These are phyloP conservation scores for Bryconaethiops microstoma DNA, from an alignment of 2,797 vertebrate genomes.

Conservation along the genomic window DNA sequence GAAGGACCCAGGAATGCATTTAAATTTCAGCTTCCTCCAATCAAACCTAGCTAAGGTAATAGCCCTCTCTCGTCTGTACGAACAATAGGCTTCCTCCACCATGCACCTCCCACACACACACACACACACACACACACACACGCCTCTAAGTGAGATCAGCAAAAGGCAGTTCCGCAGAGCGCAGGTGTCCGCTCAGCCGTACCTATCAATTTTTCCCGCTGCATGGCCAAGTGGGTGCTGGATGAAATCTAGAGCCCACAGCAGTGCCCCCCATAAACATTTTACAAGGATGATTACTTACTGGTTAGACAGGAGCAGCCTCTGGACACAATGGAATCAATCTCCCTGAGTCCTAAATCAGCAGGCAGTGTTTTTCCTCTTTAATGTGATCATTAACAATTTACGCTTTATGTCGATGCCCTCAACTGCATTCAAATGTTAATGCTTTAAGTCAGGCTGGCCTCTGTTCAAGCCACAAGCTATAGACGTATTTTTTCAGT, in stretches of 20 bases:
- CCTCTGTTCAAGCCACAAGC: constrained; percentile 7
- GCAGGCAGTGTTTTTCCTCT: constrained; percentile 17
- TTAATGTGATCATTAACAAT: constrained; percentile 29
- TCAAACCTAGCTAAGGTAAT: constrained; percentile 56
- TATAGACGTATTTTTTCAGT: constrained; percentile 17
- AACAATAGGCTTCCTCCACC: not conserved
- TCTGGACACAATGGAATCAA: constrained; percentile 28
- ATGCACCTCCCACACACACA: constrained; percentile 30
- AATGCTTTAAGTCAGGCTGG: constrained; percentile 18
- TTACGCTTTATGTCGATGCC: constrained; percentile 15
- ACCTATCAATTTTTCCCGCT: constrained; percentile 57
- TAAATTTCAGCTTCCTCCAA: constrained; percentile 56
- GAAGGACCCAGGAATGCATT: constrained; percentile 56
- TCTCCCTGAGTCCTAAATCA: constrained; percentile 30
- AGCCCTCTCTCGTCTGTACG: constrained; percentile 34
- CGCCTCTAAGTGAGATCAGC: constrained; percentile 41
- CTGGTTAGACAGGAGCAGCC: constrained; percentile 47
- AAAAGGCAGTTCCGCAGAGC: constrained; percentile 40
- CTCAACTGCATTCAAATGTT: constrained; percentile 36
- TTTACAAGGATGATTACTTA: constrained; percentile 61
- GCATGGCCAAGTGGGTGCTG: constrained; percentile 38
- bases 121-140: constrained; percentile 19
- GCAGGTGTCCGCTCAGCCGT: constrained; percentile 56
- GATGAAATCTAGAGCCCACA: constrained; percentile 54
- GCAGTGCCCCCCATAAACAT: constrained; percentile 56